Evolutionary conservation across 64 coral and sea anemone genomes (phyloP).

Genomic region (Anthopleura sola): DNA sequence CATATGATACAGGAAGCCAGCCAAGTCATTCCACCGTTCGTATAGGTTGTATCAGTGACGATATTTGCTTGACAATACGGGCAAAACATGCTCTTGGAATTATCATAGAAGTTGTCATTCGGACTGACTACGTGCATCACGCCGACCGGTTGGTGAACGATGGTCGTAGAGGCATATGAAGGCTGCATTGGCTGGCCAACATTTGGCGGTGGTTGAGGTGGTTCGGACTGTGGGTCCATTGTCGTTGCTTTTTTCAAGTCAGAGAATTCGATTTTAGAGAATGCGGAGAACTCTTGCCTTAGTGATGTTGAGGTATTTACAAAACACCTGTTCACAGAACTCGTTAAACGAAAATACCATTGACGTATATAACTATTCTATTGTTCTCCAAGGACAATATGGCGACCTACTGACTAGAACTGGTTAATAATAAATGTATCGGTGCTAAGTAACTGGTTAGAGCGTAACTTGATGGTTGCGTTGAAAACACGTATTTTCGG

Average conservation of each 20-base stretch:
- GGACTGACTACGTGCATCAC: slow-evolving; percentile 17
- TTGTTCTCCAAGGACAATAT: neutral
- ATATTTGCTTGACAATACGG: slow-evolving; percentile 61
- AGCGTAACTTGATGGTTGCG: neutral
- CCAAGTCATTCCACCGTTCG: slow-evolving; percentile 67
- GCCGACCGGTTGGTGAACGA: slow-evolving; percentile 52
- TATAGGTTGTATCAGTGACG: slow-evolving; percentile 42
- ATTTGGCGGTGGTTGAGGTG: slow-evolving; percentile 9
- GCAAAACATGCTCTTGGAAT: slow-evolving; percentile 54
- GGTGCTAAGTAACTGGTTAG: neutral
- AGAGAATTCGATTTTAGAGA: neutral
- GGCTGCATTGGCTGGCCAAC: neutral
- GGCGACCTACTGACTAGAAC: neutral
- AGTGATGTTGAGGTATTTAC: neutral
- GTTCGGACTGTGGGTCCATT: neutral
- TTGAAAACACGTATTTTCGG: neutral
- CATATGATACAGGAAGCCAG: slow-evolving; percentile 43
- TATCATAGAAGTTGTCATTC: slow-evolving; percentile 22
- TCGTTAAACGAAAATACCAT: neutral
- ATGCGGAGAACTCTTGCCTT: neutral
- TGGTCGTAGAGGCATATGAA: slow-evolving; percentile 15
- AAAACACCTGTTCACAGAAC: neutral
- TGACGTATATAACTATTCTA: neutral
- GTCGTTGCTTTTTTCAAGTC: neutral
- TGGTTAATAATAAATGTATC: neutral